Conservation (phyloP, 2,113 vertebrate species). For the Hirundichthys speculiger region DNA sequence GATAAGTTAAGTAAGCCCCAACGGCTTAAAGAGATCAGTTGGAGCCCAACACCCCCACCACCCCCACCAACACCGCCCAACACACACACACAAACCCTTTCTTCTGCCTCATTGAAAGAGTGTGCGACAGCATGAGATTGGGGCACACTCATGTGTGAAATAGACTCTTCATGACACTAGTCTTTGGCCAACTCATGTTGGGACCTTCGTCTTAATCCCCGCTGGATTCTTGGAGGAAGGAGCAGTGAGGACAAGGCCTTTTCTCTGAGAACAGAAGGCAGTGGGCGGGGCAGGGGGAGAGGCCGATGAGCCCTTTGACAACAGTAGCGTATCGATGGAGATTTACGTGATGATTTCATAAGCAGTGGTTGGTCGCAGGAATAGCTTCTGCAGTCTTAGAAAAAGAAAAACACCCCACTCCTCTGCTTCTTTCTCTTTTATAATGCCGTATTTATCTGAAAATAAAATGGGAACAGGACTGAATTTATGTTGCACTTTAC, state of each 20-base stretch:
- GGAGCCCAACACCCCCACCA: conserved; percentile 34
- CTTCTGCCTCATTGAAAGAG: conserved; percentile 63
- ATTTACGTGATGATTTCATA: conserved; percentile 80
- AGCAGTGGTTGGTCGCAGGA: conserved; percentile 69
- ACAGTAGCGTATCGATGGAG: conserved; percentile 71
- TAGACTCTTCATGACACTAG: conserved; percentile 73
- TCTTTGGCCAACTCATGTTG: conserved; percentile 52
- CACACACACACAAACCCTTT: conserved; percentile 37
- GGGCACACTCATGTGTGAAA: conserved; percentile 83
- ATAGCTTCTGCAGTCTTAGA: conserved; percentile 9
- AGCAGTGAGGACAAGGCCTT: conserved; percentile 40
- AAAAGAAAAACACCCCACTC: conserved; percentile 6
- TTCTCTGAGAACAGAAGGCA: conserved; percentile 56
- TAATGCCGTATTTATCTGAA: not conserved
- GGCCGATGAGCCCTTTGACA: conserved; percentile 63
- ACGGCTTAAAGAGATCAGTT: conserved; percentile 75
- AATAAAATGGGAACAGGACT: too few relatives aligned
- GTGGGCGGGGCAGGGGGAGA: conserved; percentile 32
- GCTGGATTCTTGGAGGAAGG: conserved; percentile 47
- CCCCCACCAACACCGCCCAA: conserved; percentile 16
- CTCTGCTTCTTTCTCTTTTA: conserved; percentile 18
- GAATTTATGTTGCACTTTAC: too few relatives aligned
- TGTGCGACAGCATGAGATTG: conserved; percentile 66
- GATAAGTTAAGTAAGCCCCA: conserved; percentile 71
- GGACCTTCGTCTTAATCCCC: conserved; percentile 67